Conservation (phyloP, 1,140 invertebrate genomes). For the Drosophila sechellia region DNA sequence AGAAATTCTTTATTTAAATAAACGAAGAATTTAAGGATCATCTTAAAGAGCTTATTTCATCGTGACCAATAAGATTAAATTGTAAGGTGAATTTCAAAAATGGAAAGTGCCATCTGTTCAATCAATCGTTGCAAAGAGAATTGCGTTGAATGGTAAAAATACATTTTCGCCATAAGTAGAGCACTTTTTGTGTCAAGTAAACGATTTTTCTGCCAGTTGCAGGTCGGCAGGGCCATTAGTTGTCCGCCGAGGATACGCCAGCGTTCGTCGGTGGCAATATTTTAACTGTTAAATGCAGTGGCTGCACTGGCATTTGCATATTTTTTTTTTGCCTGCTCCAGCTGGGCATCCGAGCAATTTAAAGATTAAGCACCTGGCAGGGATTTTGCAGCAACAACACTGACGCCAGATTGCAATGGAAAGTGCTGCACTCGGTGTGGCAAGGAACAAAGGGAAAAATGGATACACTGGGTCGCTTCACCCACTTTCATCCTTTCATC, state of each 20-base stretch:
- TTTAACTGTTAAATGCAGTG: conserved; percentile 66
- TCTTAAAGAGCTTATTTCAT: too few relatives aligned
- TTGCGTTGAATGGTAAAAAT: background rate
- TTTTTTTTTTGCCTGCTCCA: conserved; percentile 49
- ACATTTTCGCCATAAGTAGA: background rate
- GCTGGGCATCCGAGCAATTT: conserved; percentile 63
- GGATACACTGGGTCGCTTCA: conserved; percentile 1
- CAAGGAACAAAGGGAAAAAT: background rate
- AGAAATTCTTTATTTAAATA: background rate
- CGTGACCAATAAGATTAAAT: background rate
- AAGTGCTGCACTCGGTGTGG: conserved; percentile 9
- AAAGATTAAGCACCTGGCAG: conserved; percentile 65
- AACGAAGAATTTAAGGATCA: too few relatives aligned
- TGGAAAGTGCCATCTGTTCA: background rate
- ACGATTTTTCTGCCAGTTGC: conserved; percentile 17
- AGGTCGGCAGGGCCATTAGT: conserved; percentile 56
- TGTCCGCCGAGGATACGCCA: conserved; percentile 50
- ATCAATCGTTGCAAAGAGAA: background rate
- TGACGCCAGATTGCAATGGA: conserved; percentile 57
- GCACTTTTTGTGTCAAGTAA: conserved; percentile 4
- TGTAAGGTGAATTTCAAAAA: background rate
- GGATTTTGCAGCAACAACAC: conserved; percentile 24
- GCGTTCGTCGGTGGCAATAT: conserved; percentile 67
- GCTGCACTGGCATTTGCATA: conserved; percentile 64
- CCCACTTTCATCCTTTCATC: conserved; percentile 33